Evolutionary conservation across 2,113 vertebrate species (phyloP), one percentile per base, ranked within the genome.

Genomic region (Nyctereutes procyonoides): DNA sequence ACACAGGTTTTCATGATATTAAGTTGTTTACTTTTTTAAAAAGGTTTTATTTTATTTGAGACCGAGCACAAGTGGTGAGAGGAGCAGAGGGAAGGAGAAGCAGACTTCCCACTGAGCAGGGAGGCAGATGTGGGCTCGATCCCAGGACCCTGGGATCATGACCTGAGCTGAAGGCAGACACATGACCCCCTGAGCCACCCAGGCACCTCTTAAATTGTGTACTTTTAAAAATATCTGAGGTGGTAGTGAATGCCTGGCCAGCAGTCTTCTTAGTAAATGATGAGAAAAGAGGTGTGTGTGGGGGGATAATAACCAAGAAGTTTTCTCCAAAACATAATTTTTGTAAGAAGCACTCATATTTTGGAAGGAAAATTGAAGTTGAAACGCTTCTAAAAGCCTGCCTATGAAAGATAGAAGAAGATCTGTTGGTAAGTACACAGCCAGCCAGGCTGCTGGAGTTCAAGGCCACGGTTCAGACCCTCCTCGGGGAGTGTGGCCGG

Each of bases 381-480:
- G 4, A 22, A 10, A 12, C 1, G 8, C 19, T 26, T 55, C 24
- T 51, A 19, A 26, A 32, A 24, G 30, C 2, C 20, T 24, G 1
- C 5, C 11, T 10, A 3, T 26, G n/a, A 62, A 55, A 28, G 3
- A 30, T 0, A 2, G 26, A 76, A 24, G 38, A 15, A 14, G 30
- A 62, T 14, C 9, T 14, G 9, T 8, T 2, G 0, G 16, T 8
- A 53, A 24, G 48, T 30, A 11, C 53, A 15, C 15, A 9, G 30
- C 16, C 17, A 9, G 1, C 22, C 58, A 13, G 11, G 38, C 17
- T 17, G 15, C 11, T 32, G 30, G 60, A 43, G 32, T 74, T 43
- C 15, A 2, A 30, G 7, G 43, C 1, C 10, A 1, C 2, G 0
- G 5, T 8, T 55, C 58, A 17, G 24, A 17, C 8, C 28, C 35